These are phyloP conservation scores for Uloborus plumipes DNA, from an alignment of 2,888 invertebrate genomes.

Conservation along the genomic window DNA sequence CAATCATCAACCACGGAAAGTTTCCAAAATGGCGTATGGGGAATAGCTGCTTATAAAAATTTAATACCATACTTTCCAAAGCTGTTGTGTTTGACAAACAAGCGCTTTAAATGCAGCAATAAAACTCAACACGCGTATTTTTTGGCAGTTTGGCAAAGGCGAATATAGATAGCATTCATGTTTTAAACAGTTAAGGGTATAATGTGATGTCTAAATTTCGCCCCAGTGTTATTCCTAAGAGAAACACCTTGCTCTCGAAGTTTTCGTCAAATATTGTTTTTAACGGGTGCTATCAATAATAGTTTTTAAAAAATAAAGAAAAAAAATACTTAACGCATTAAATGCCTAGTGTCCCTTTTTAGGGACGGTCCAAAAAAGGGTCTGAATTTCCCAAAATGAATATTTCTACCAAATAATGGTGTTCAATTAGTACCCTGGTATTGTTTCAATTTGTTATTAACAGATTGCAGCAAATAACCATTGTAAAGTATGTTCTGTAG, in stretches of 20 bases:
- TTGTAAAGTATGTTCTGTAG: too few species aligned
- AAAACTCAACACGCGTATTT: constrained; percentile 38
- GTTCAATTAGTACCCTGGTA: too few species aligned
- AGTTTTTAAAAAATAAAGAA: constrained; percentile 14
- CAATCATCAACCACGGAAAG: too few species aligned
- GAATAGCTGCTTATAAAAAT: constrained; percentile 37
- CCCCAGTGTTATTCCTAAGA: too few species aligned
- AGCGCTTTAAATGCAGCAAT: constrained; percentile 27
- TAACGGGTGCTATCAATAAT: constrained; percentile 7
- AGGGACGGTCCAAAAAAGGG: too few species aligned
- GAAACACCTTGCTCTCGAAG: too few species aligned
- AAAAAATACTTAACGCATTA: background rate
- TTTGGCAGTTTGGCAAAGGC: background rate
- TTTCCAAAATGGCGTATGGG: too few species aligned
- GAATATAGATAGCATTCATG: constrained; percentile 15
- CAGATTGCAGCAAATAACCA: too few species aligned
- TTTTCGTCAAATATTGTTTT: background rate
- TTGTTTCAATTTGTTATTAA: too few species aligned
- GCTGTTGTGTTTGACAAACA: constrained; percentile 44
- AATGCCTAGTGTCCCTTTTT: too few species aligned
- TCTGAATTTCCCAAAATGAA: too few species aligned
- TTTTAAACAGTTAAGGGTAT: constrained; percentile 40
- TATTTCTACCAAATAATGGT: too few species aligned
- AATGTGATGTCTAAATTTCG: background rate
- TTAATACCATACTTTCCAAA: constrained; percentile 34